phyloP scores from a whole-genome alignment of 1,140 invertebrate genomes.

The Trachymyrmex cornetzi region DNA sequence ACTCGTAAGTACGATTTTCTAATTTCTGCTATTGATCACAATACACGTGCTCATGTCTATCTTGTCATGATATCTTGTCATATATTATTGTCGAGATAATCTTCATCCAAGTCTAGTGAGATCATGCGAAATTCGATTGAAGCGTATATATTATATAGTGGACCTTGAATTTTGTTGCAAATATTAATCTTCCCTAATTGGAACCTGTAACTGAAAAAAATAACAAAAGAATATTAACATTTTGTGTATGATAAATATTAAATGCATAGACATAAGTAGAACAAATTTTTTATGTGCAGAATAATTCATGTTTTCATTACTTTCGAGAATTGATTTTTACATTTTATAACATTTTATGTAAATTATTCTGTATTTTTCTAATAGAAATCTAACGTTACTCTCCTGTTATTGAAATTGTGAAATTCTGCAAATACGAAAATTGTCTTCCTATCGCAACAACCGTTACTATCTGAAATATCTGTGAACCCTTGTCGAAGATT shows the following conservation, averaged over 20 bases:
- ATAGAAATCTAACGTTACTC: neutral
- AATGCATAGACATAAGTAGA: neutral
- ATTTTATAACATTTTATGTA: neutral
- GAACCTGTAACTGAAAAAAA: conserved; percentile 49
- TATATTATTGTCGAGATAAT: neutral
- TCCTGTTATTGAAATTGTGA: neutral
- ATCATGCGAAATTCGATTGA: conserved; percentile 62
- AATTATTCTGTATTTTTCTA: conserved; percentile 10
- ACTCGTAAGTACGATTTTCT: conserved; percentile 47
- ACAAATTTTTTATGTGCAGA: neutral
- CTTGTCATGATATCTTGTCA: neutral
- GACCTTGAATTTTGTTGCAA: conserved; percentile 36
- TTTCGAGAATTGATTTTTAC: neutral
- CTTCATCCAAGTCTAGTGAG: conserved; percentile 55
- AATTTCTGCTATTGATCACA: conserved; percentile 38
- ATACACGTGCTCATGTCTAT: neutral
- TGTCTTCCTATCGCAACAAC: conserved; percentile 18
- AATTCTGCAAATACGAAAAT: neutral
- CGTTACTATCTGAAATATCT: conserved; percentile 31
- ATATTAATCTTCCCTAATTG: conserved; percentile 42
- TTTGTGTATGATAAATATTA: neutral
- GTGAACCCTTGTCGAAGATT: conserved; percentile 44
- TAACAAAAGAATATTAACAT: conserved; percentile 10
- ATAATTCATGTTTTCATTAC: neutral
- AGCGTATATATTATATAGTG: neutral